Base-by-base conservation (phyloP, 2,888 invertebrate genomes). In the Fragum whitleyi region DNA sequence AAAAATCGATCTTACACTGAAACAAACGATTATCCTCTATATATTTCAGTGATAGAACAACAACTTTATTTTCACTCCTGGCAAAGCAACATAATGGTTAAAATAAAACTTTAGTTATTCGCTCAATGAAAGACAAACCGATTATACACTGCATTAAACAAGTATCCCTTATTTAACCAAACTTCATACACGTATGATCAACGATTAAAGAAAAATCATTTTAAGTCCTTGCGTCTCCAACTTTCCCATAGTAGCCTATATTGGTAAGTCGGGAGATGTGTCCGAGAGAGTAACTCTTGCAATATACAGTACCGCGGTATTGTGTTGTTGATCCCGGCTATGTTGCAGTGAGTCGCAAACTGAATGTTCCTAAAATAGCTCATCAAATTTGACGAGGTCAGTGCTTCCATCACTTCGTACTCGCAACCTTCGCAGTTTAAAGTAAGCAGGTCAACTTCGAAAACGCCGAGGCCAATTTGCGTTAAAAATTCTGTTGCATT, bases 351-450 rank as follows among this genome's bases (percentile, higher is more conserved):
- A 16, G 86, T 87, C 0, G 81, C 83, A 75, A 80, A 86, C 71
- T 88, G 88, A 16, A 88, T 83, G 75, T 88, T 82, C 39, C 70
- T 74, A 14, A 88, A 83, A 42, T 81, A 59, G 19, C 74, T 72
- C 5, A 88, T 72, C 19, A 88, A 42, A 59, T 69, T 74, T 26
- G 81, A 83, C 1, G 79, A 72, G 0, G 84, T 14, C 5, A 86
- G 39, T 0, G 80, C 67, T 61, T 88, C 88, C 16, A 88, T 26
- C 0, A 79, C 76, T 61, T 85, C 87, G 62, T 75, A 88, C 39
- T 88, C 87, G 47, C 87, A 88, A 16, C 87, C 87, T 47, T 86
- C 87, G 65, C 87, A 88, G 39, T 88, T 88, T 21, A 88, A 72
- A 0, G 85, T 81, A 7, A 88, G n/a, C 14, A 88, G 59, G 62